These are phyloP conservation scores for Hypomecis atomaria DNA, from an alignment of 2,888 invertebrate genomes.

Conservation along the genomic window DNA sequence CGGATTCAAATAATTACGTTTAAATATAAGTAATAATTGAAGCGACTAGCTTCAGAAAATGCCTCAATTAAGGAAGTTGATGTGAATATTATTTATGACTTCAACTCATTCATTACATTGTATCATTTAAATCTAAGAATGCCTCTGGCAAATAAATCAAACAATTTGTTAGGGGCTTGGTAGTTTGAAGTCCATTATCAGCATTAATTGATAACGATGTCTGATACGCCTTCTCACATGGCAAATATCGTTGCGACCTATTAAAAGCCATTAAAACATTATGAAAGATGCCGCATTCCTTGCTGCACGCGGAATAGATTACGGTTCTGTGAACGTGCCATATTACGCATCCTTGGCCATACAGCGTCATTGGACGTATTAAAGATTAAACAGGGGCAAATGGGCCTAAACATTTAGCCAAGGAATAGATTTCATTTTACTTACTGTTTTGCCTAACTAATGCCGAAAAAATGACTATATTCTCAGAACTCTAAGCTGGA, in stretches of 20 bases:
- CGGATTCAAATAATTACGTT: neutral
- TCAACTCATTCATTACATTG: no score
- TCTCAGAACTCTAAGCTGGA: no score
- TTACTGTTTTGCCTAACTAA: no score
- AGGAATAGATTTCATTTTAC: no score
- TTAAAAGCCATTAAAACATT: conserved; percentile 49
- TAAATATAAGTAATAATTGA: neutral
- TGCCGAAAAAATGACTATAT: no score
- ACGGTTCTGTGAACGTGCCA: conserved; percentile 53
- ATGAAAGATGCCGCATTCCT: conserved; percentile 53
- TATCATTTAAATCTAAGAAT: no score
- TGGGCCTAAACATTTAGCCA: neutral
- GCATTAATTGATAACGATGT: conserved; percentile 31
- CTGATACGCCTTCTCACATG: conserved; percentile 35
- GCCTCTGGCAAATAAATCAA: neutral
- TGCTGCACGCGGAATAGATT: conserved; percentile 44
- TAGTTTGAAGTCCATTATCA: conserved; percentile 14
- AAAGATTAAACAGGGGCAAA: neutral
- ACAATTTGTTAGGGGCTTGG: conserved; percentile 9
- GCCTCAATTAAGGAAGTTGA: no score
- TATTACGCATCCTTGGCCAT: conserved; percentile 50
- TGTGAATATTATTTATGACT: no score
- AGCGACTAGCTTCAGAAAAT: no score
- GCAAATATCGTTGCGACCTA: conserved; percentile 44
- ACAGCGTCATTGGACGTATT: conserved; percentile 28